phyloP scores from a whole-genome alignment of 2,888 invertebrate genomes.

The Abrostola triplasia region DNA sequence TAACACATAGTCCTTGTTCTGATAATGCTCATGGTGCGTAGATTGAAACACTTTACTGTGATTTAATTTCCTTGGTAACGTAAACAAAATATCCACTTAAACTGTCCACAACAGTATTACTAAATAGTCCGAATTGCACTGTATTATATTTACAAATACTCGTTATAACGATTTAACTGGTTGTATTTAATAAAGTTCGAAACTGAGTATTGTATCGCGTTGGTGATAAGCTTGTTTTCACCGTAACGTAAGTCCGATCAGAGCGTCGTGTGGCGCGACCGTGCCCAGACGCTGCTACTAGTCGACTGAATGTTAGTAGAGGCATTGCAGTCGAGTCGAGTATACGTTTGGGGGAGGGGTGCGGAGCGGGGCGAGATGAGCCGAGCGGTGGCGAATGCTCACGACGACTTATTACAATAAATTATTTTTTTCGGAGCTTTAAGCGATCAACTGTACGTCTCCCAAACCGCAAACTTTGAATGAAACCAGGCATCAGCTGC shows the following conservation, averaged over 20 bases:
- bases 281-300: conserved; percentile 83
- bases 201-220: conserved; percentile 70
- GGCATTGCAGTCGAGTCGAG: conserved; percentile 84
- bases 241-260: conserved; percentile 78
- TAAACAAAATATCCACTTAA: conserved; percentile 68
- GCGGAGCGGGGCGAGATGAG: conserved; percentile 78
- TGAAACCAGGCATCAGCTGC: conserved; percentile 76
- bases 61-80: conserved; percentile 57
- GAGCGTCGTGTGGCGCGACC: conserved; percentile 84
- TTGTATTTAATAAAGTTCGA: conserved; percentile 56
- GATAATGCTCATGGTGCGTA: conserved; percentile 70
- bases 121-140: conserved; percentile 44
- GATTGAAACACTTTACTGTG: conserved; percentile 63
- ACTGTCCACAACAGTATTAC: conserved; percentile 67
- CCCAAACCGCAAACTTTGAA: conserved; percentile 78
- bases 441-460: conserved; percentile 79
- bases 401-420: conserved; percentile 88
- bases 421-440: conserved; percentile 85
- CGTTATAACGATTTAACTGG: conserved; percentile 32
- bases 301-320: conserved; percentile 82
- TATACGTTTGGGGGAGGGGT: conserved; percentile 77
- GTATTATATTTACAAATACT: conserved; percentile 34
- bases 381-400: conserved; percentile 86
- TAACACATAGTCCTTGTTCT: conserved; percentile 75
- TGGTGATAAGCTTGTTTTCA: conserved; percentile 82